Conservation (phyloP, 2,113 vertebrate species). For the Copsychus sechellarum region DNA sequence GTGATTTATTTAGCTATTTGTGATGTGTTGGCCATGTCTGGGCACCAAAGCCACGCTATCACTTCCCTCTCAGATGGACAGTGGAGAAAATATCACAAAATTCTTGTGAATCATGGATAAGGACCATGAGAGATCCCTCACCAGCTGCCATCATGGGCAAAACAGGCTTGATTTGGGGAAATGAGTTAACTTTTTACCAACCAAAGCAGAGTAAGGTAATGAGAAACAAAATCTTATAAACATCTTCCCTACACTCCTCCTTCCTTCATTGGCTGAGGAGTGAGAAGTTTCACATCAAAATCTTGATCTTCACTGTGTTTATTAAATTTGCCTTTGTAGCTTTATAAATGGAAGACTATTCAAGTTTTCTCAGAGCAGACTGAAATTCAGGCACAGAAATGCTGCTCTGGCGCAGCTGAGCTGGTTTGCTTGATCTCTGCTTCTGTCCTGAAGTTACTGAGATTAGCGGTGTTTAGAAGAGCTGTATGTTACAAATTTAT, state of each 20-base stretch:
- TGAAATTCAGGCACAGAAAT: neutral
- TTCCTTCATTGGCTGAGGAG: neutral
- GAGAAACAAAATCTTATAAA: neutral
- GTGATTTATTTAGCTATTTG: neutral
- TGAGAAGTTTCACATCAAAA: neutral
- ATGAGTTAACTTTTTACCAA: neutral
- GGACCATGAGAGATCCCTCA: neutral
- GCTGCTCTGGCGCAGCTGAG: neutral
- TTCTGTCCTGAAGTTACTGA: neutral
- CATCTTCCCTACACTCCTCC: neutral
- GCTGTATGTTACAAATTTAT: neutral
- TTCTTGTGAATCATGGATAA: neutral
- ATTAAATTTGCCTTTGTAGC: neutral
- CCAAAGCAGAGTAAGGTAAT: neutral
- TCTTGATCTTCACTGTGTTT: neutral
- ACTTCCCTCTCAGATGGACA: neutral
- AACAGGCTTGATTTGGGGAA: neutral
- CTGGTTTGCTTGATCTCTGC: neutral
- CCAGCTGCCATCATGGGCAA: neutral
- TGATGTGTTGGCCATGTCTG: neutral
- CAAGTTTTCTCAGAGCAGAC: neutral
- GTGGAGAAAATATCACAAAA: neutral
- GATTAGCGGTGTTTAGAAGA: neutral
- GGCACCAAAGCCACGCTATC: rapidly evolving
- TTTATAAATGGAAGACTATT: slow-evolving; percentile 15